These are phyloP conservation scores for Coracias cyanogaster DNA, from an alignment of 2,797 vertebrate genomes.

Conservation along the genomic window DNA sequence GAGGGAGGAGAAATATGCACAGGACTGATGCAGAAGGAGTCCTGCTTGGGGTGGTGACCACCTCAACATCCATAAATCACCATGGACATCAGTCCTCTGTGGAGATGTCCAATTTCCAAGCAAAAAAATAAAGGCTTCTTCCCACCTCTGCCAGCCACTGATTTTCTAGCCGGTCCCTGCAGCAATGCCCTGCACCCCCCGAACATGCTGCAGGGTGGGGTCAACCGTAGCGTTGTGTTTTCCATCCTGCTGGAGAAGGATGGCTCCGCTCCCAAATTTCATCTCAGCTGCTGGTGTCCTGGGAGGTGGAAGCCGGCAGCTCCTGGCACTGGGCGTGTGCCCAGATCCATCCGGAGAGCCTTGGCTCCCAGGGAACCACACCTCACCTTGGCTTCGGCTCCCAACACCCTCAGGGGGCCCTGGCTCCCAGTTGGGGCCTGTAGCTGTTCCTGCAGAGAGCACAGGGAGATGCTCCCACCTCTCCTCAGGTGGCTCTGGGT, in stretches of 20 bases:
- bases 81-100: accelerated
- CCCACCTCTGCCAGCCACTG: neutral
- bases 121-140: neutral
- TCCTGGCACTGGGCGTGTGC: neutral
- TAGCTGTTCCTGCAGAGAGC: conserved; percentile 29
- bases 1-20: neutral
- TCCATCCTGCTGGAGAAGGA: accelerated
- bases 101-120: neutral
- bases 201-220: accelerated
- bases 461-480: conserved; percentile 14
- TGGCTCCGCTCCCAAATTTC: neutral
- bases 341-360: neutral
- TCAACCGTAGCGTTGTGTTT: accelerated
- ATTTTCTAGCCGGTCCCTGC: neutral
- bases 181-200: neutral
- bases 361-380: conserved; percentile 50
- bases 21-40: accelerated
- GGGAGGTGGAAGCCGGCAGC: neutral
- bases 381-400: conserved; percentile 35
- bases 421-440: conserved; percentile 30
- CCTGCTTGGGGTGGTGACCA: neutral
- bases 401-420: conserved; percentile 2
- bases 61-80: accelerated
- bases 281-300: neutral
- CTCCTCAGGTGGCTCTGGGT: neutral